These are phyloP conservation scores for Otus scops DNA, from an alignment of 2,797 vertebrate genomes.

Conservation along the genomic window DNA sequence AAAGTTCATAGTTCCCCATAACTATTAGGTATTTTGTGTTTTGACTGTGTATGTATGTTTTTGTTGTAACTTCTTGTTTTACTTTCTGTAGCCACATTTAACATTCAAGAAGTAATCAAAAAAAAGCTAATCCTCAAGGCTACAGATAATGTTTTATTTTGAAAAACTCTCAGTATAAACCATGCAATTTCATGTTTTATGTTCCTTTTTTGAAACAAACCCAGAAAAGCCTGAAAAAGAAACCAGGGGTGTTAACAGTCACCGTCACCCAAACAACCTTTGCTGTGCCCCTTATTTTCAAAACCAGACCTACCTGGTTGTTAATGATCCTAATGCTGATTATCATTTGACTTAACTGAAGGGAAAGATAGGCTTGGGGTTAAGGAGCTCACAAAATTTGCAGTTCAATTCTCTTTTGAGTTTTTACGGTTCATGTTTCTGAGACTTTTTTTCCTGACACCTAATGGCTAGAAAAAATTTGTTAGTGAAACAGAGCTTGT, in stretches of 20 bases:
- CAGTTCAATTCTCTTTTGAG: not conserved
- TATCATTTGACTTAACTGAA: not conserved
- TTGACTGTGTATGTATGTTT: not conserved
- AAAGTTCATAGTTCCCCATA: not conserved
- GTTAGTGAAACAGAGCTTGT: not conserved
- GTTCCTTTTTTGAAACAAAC: not conserved
- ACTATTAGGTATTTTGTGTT: not conserved
- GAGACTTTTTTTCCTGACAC: not conserved
- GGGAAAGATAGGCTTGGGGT: not conserved
- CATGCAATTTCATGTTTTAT: not conserved
- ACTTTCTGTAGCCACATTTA: not conserved
- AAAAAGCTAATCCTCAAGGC: not conserved
- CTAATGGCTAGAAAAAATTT: not conserved
- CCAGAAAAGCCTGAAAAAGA: not conserved
- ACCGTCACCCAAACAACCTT: not conserved
- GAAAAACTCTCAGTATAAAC: not conserved
- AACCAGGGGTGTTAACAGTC: not conserved
- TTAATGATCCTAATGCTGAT: not conserved
- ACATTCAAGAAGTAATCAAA: not conserved
- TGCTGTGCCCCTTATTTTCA: not conserved
- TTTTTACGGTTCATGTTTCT: not conserved
- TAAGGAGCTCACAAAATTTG: not conserved
- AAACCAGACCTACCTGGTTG: not conserved
- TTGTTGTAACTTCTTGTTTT: not conserved
- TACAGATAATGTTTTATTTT: not conserved